These are phyloP conservation scores for Reinhardtius hippoglossoides DNA, from an alignment of 2,113 vertebrate genomes.

Conservation along the genomic window DNA sequence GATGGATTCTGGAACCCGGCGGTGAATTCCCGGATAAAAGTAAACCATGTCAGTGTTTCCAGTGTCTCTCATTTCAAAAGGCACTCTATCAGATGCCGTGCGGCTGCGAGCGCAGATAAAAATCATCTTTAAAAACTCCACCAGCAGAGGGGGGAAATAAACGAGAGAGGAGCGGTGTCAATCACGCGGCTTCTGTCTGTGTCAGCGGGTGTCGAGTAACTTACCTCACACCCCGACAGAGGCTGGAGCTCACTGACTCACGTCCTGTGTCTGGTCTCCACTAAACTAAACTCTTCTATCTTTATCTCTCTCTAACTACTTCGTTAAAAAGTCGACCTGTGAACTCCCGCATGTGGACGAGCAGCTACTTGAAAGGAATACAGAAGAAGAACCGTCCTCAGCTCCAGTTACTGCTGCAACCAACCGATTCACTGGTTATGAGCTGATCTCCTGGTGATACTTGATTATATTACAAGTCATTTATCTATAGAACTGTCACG, in stretches of 20 bases:
- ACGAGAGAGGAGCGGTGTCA: slow-evolving; percentile 51
- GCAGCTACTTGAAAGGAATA: neutral
- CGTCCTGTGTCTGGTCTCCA: slow-evolving; percentile 8
- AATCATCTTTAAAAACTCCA: slow-evolving; percentile 54
- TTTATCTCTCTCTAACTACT: neutral
- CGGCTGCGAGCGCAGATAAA: slow-evolving; percentile 50
- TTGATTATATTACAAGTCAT: neutral
- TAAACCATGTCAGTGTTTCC: slow-evolving; percentile 58
- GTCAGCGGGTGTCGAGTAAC: slow-evolving; percentile 72
- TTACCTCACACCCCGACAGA: slow-evolving; percentile 61
- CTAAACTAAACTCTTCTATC: slow-evolving; percentile 9
- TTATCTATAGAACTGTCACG: neutral
- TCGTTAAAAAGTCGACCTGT: neutral
- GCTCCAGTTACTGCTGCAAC: neutral
- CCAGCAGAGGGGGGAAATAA: slow-evolving; percentile 53
- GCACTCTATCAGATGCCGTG: slow-evolving; percentile 53
- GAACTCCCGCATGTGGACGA: neutral
- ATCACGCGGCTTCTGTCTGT: slow-evolving; percentile 65
- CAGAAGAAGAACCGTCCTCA: neutral
- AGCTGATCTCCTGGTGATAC: neutral
- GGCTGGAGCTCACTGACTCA: slow-evolving; percentile 33
- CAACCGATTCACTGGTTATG: neutral
- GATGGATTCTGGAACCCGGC: slow-evolving; percentile 20
- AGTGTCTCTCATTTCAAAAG: slow-evolving; percentile 63
- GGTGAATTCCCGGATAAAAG: slow-evolving; percentile 38